Evolutionary conservation across 1,140 invertebrate genomes (phyloP), one percentile per base, ranked within the genome.

Genomic region (Diplogasteroides magnus): DNA sequence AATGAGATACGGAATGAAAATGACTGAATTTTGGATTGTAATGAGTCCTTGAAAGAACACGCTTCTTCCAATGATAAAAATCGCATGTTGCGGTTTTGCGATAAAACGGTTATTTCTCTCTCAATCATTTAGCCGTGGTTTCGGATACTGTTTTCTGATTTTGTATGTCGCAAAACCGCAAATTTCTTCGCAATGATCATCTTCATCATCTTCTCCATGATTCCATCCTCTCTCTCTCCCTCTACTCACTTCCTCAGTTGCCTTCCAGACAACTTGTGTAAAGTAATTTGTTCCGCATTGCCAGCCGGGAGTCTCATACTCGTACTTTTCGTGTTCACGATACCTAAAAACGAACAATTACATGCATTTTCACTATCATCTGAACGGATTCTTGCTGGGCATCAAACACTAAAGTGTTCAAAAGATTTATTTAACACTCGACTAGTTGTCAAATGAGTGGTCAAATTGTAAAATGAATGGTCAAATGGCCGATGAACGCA

Each of bases 211-310:
- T 28, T n/a, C 1, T 0, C 2, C 14, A 6, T 11, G 15, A 28
- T 28, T 65, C 31, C 31, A 19, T 48, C 29, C 32, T 64, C 55
- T 64, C 63, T 32, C 6, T 31, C 19, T 27, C 14, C 27, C 27
- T 64, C 29, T 48, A 14, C 29, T 58, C 68, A 83, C 81, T 68
- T 83, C 75, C 73, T 66, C 72, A 29, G 79, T 81, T 11, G 77
- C 66, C 62, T 68, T 77, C 79, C 79, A 81, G 19, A 81, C 68
- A 58, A 81, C 76, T 72, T 81, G 79, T 2, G 79, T 83, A 64
- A 81, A 81, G 69, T 83, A 81, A 71, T 81, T 81, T 23, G 79
- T 83, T 59, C 81, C 81, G 65, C 57, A 66, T 68, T 81, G 79
- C 79, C 79, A 81, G 19, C 79, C 79, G 15, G 81, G 81, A 14